Evolutionary conservation across 2,888 invertebrate genomes (phyloP).

Genomic region (Neria commutata): DNA sequence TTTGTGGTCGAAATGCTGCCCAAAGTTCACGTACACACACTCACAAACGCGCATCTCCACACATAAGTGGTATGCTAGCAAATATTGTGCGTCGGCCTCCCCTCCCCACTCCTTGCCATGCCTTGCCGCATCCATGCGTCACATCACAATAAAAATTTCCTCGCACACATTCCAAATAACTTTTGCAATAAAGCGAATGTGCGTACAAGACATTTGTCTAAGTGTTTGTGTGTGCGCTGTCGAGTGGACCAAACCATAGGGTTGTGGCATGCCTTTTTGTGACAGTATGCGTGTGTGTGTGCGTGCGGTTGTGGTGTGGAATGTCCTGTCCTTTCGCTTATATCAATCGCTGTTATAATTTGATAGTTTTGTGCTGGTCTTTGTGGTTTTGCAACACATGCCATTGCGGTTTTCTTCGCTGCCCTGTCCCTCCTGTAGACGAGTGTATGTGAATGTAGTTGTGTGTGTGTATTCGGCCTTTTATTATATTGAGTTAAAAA

Average conservation of each 20-base stretch:
- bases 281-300: background rate
- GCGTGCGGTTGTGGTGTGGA: background rate
- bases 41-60: no score
- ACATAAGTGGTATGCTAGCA: no score
- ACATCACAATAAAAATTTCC: background rate
- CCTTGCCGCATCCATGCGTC: no score
- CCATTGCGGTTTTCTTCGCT: no score
- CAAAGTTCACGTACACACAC: no score
- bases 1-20: no score
- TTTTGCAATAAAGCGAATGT: background rate
- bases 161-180: background rate
- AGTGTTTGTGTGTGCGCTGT: background rate
- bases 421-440: no score
- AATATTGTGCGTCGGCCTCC: background rate
- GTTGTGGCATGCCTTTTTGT: background rate
- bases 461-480: background rate
- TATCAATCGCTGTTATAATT: background rate
- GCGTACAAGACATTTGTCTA: background rate
- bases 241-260: background rate
- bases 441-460: background rate
- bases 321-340: background rate
- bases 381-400: no score
- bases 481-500: background rate
- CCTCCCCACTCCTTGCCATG: background rate
- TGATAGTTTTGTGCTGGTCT: conserved; percentile 2